phyloP scores from a whole-genome alignment of 2,888 invertebrate species.

The Erynnis tages region DNA sequence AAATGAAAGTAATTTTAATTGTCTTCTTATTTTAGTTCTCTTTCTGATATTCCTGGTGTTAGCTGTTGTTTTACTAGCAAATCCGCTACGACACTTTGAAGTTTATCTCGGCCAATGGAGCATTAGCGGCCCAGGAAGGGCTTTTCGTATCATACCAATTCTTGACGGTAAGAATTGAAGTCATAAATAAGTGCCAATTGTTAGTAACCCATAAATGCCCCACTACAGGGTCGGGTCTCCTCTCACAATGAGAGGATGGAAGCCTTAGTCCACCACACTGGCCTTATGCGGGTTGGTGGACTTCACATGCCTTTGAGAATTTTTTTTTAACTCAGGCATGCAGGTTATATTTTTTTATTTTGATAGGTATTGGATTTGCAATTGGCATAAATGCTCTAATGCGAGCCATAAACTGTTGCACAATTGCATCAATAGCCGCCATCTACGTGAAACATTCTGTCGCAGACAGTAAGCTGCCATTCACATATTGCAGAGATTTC shows the following conservation, averaged over 20 bases:
- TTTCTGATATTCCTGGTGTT: conserved; percentile 52
- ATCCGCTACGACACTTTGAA: conserved; percentile 71
- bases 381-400: conserved; percentile 67
- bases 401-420: conserved; percentile 59
- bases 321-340: no score
- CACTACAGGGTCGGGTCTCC: no score
- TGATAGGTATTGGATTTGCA: conserved; percentile 66
- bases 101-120: conserved; percentile 75
- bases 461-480: conserved; percentile 57
- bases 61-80: conserved; percentile 53
- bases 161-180: conserved; percentile 51
- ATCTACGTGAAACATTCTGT: conserved; percentile 56
- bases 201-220: no score
- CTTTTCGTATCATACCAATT: conserved; percentile 67
- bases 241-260: no score
- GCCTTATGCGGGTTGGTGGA: no score
- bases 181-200: no score
- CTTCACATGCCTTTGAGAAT: no score
- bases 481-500: conserved; percentile 66
- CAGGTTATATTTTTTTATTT: conserved; percentile 5
- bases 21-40: conserved; percentile 45
- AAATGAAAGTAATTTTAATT: no score
- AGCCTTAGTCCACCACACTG: no score
- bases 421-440: conserved; percentile 58
- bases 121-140: conserved; percentile 70